These are phyloP conservation scores for Cyaniris semiargus DNA, from an alignment of 2,888 invertebrate species.

Conservation along the genomic window DNA sequence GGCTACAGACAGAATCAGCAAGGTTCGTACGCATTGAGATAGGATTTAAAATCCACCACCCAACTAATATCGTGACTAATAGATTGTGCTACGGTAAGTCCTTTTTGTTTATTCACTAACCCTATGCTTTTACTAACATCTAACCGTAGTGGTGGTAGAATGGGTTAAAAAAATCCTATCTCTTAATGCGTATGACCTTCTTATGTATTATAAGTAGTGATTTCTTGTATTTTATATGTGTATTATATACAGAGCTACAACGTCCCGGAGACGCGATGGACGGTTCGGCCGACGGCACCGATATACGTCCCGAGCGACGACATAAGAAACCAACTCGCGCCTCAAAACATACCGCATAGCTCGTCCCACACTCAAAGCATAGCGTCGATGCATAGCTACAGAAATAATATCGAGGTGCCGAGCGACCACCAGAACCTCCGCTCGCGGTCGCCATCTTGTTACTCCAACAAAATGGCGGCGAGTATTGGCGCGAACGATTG, in stretches of 20 bases:
- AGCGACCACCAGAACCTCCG: conserved; percentile 76
- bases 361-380: conserved; percentile 77
- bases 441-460: conserved; percentile 79
- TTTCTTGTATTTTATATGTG: conserved; percentile 44
- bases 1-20: conserved; percentile 76
- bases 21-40: conserved; percentile 76
- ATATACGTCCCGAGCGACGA: conserved; percentile 74
- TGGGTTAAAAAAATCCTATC: conserved; percentile 66
- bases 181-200: conserved; percentile 68
- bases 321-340: conserved; percentile 63
- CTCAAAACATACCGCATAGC: conserved; percentile 73
- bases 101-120: conserved; percentile 47
- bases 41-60: conserved; percentile 70
- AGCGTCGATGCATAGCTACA: conserved; percentile 78
- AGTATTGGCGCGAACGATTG: conserved; percentile 76
- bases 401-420: conserved; percentile 74
- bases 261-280: conserved; percentile 73
- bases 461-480: conserved; percentile 76
- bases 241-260: conserved; percentile 72
- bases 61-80: conserved; percentile 67
- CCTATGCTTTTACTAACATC: conserved; percentile 66
- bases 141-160: conserved; percentile 70
- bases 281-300: conserved; percentile 75
- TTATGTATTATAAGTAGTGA: conserved; percentile 36
- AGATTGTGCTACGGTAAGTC: conserved; percentile 70